Evolutionary conservation across 2,888 invertebrate species (phyloP), one percentile per base, ranked within the genome.

Genomic region (Dioctria linearis): DNA sequence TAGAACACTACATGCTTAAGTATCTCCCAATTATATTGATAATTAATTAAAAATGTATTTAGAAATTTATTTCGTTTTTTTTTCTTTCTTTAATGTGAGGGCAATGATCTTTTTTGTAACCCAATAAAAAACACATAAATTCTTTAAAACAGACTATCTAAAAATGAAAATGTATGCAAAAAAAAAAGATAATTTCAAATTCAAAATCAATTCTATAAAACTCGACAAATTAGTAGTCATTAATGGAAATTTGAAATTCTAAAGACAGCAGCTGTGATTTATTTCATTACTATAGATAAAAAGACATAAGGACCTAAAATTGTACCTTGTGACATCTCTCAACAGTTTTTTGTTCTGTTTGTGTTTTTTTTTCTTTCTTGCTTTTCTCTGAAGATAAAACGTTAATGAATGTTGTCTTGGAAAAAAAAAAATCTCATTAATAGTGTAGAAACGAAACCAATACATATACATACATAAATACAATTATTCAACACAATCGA

Each of bases 141-240:
- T 25, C 25, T 25, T 25, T 2, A 25, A 25, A 25, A 25, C 25
- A 25, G 25, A 25, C 25, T 25, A 25, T 25, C 25, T 25, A 25
- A 25, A 25, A 25, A 25, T 25, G 25, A 25, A 25, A 25, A 25
- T 25, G 25, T 25, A 25, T 25, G 25, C 25, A 54, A 6, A n/a
- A 54, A 54, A 8, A 11, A 54, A 8, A 54, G 37, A 43, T 51
- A 54, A 69, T 69, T 69, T 69, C 49, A 51, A 69, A 51, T 54
- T 51, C 69, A 69, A 69, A 11, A 69, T 51, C 57, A 57, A 57
- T 40, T 73, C 59, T 51, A 8, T 49, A 42, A 57, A 73, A 73
- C 42, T 40, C 54, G 59, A 73, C 73, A 73, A 73, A 73, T 73
- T 73, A 73, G 73, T 73, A 73, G 54, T 25, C 54, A 73, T 73